Evolutionary conservation across 2,888 invertebrate genomes (phyloP).

Genomic region (Leptarthrus brevirostris): DNA sequence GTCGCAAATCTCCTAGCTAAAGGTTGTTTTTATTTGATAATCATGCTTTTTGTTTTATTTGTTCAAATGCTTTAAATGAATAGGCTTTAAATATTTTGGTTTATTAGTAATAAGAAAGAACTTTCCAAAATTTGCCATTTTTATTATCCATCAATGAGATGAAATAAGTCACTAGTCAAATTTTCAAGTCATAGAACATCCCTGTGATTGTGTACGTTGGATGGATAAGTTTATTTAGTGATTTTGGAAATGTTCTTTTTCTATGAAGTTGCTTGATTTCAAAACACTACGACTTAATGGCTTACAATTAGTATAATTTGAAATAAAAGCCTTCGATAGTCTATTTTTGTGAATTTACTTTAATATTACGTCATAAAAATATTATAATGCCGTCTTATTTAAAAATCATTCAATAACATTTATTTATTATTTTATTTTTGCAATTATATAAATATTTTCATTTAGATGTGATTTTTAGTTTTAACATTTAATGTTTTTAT

Average conservation of each 20-base stretch:
- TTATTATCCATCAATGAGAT: background rate
- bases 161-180: slow-evolving; percentile 27
- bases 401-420: slow-evolving; percentile 31
- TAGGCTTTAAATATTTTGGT: slow-evolving; percentile 29
- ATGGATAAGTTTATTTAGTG: background rate
- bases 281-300: background rate
- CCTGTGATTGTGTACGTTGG: background rate
- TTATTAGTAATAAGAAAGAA: slow-evolving; percentile 1
- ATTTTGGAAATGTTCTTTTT: slow-evolving; percentile 25
- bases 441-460: slow-evolving; percentile 16
- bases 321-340: background rate
- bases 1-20: slow-evolving; percentile 34
- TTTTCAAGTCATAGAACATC: background rate
- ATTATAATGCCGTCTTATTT: slow-evolving; percentile 41
- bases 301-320: background rate
- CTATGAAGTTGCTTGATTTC: slow-evolving; percentile 13
- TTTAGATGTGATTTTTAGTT: slow-evolving; percentile 24
- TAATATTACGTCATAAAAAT: slow-evolving; percentile 25
- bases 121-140: background rate
- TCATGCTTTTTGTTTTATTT: slow-evolving; percentile 30
- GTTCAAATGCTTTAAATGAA: slow-evolving; percentile 35
- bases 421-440: slow-evolving; percentile 21
- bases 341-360: slow-evolving; percentile 25
- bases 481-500: background rate
- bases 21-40: slow-evolving; percentile 30